phyloP scores from a whole-genome alignment of 2,888 invertebrate genomes.

The Tricholauxania praeusta region DNA sequence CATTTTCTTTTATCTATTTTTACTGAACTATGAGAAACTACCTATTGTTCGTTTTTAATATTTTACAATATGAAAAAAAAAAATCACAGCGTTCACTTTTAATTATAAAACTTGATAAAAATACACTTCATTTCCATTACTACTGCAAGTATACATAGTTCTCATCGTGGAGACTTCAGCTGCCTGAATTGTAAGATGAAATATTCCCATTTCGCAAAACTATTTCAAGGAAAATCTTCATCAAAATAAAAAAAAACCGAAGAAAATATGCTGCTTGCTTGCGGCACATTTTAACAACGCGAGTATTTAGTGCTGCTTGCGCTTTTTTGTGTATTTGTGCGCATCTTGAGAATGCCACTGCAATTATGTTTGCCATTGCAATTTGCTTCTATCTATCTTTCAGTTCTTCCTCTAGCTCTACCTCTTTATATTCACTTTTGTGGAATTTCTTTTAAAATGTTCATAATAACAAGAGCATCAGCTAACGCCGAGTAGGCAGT shows the following conservation, averaged over 20 bases:
- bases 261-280: neutral
- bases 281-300: neutral
- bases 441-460: neutral
- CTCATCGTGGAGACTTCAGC: too few relatives aligned
- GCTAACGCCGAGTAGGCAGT: neutral
- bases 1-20: too few relatives aligned
- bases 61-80: too few relatives aligned
- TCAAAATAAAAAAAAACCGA: neutral
- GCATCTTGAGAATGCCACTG: constrained; percentile 10
- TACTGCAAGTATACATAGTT: too few relatives aligned
- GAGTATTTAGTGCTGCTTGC: constrained; percentile 13
- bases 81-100: too few relatives aligned
- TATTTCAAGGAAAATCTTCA: too few relatives aligned
- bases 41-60: too few relatives aligned
- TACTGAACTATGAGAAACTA: too few relatives aligned
- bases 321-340: neutral
- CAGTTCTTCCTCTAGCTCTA: neutral
- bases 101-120: too few relatives aligned
- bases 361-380: constrained; percentile 16
- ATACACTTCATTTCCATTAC: too few relatives aligned
- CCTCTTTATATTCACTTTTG: neutral
- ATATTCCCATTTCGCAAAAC: too few relatives aligned
- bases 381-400: neutral
- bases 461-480: neutral
- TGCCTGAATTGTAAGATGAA: too few relatives aligned